Conservation (phyloP, 1,140 invertebrate genomes). For the Bathynomus jamesi region DNA sequence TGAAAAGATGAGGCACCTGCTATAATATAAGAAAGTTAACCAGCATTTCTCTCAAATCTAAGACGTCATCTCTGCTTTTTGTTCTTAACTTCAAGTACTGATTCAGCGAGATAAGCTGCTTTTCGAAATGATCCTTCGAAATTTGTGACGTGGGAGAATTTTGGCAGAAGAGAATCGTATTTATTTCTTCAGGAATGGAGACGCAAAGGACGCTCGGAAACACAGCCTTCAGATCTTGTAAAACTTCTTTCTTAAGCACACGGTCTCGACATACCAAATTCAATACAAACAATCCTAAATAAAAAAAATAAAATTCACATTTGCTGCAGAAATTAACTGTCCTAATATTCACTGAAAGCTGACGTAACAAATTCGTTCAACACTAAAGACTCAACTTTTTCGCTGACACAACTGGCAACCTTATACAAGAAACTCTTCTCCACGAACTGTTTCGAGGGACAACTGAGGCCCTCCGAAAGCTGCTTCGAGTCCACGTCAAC, state of each 20-base stretch:
- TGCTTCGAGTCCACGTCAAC: slow-evolving; percentile 91
- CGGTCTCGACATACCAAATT: not conserved
- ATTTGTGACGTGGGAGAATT: not conserved
- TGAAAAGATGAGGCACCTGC: too few species aligned
- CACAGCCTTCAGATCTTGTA: not conserved
- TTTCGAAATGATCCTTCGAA: not conserved
- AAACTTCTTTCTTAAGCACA: not conserved
- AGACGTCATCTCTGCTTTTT: not conserved
- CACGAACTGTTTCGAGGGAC: slow-evolving; percentile 76
- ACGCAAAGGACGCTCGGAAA: not conserved
- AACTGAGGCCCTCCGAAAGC: slow-evolving; percentile 67
- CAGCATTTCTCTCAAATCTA: not conserved
- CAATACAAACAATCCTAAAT: not conserved
- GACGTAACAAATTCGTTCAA: too few species aligned
- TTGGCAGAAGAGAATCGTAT: not conserved
- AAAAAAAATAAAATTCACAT: not conserved
- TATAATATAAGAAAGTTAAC: not conserved
- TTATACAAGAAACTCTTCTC: slow-evolving; percentile 53
- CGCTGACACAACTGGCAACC: slow-evolving; percentile 52
- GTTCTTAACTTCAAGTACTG: not conserved
- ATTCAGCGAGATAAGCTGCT: not conserved
- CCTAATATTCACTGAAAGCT: too few species aligned
- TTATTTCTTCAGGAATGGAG: not conserved
- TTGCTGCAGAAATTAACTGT: not conserved
- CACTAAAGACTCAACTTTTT: slow-evolving; percentile 54